phyloP scores from a whole-genome alignment of 1,140 invertebrate species.

The Drosophila sulfurigaster region DNA sequence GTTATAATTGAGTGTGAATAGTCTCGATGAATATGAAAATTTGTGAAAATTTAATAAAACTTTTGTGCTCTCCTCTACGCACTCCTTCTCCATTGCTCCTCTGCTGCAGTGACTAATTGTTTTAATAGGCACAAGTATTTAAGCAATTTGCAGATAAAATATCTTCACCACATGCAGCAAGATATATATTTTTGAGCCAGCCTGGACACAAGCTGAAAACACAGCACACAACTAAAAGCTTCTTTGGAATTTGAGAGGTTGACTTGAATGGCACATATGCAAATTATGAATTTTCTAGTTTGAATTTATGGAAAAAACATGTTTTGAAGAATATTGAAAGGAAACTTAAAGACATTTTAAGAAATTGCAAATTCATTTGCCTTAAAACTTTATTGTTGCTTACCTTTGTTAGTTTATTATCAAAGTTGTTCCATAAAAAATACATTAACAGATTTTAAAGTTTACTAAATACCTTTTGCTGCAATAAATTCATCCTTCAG shows the following conservation, averaged over 20 bases:
- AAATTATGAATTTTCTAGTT: not conserved
- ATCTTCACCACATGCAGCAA: slow-evolving; percentile 10
- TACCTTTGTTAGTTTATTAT: no score
- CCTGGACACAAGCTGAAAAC: slow-evolving; percentile 1
- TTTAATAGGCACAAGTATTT: slow-evolving; percentile 62
- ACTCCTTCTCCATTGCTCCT: not conserved
- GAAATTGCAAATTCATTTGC: no score
- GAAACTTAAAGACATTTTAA: no score
- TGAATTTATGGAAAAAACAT: not conserved
- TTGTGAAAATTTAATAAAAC: slow-evolving; percentile 82
- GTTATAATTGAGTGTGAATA: slow-evolving; percentile 81
- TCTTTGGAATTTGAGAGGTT: not conserved
- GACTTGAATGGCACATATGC: not conserved
- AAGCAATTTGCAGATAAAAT: slow-evolving; percentile 58
- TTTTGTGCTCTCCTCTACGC: slow-evolving; percentile 23
- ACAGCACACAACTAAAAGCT: no score
- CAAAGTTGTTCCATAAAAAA: no score
- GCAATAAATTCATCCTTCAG: no score
- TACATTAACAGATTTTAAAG: no score
- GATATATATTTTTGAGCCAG: slow-evolving; percentile 17
- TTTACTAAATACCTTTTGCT: not conserved
- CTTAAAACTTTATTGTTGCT: no score
- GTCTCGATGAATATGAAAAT: slow-evolving; percentile 81
- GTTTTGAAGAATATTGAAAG: no score
- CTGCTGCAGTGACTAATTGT: slow-evolving; percentile 67